Percentiles rank a stretch among this genome's conserved stretches.
phyloP scores from a whole-genome alignment of 2,113 vertebrate genomes.

The Cottus gobio region DNA sequence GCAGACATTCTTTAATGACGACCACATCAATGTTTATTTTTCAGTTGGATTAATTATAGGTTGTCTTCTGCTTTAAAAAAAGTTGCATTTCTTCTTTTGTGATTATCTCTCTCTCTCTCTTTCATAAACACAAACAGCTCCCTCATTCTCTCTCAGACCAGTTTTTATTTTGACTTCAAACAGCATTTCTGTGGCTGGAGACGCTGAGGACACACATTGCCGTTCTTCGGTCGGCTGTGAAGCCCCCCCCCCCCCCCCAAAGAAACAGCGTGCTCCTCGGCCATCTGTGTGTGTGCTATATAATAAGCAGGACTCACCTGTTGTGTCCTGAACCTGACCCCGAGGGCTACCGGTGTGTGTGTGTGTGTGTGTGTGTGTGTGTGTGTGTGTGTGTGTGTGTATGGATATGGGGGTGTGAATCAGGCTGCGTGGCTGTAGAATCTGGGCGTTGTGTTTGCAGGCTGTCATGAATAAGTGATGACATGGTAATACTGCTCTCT shows the following conservation, averaged over 20 bases:
- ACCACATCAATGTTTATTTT: not conserved
- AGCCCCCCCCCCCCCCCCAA: too few species aligned
- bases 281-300: not conserved
- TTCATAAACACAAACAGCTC: not conserved
- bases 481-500: constrained; percentile 70
- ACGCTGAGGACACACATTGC: not conserved
- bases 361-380: not conserved
- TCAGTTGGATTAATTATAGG: not conserved
- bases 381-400: not conserved
- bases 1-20: too few species aligned
- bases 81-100: too few species aligned
- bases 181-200: not conserved
- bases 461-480: constrained; percentile 79
- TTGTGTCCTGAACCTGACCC: constrained; percentile 3
- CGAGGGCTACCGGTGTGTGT: not conserved
- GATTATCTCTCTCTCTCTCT: not conserved
- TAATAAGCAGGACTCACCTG: constrained; percentile 8
- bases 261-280: not conserved
- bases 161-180: not conserved
- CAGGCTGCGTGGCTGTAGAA: not conserved
- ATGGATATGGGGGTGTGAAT: constrained; percentile 14
- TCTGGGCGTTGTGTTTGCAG: constrained; percentile 56
- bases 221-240: not conserved
- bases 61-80: too few species aligned
- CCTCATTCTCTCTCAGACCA: not conserved